Evolutionary conservation across 2,888 invertebrate species (phyloP).

Genomic region (Nomada flava): DNA sequence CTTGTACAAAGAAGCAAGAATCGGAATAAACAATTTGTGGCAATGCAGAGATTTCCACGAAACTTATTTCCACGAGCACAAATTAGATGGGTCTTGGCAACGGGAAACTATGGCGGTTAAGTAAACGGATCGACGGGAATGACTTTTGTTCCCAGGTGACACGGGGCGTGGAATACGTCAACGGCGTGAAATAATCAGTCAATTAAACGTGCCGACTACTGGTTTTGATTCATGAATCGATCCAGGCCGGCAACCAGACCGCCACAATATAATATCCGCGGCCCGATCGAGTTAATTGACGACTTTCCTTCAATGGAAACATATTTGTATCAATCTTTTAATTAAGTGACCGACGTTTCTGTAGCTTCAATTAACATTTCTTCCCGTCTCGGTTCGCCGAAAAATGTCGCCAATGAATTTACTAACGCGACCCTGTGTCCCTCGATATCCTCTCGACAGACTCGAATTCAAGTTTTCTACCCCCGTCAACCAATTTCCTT

Average conservation of each 20-base stretch:
- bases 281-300: conserved; percentile 50
- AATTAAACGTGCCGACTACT: conserved; percentile 47
- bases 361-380: conserved; percentile 18
- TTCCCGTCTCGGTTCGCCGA: background rate
- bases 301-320: conserved; percentile 30
- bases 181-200: conserved; percentile 57
- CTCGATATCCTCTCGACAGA: too few relatives aligned
- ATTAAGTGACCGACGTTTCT: background rate
- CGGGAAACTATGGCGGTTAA: background rate
- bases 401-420: too few relatives aligned
- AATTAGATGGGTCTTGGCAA: background rate
- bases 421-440: too few relatives aligned
- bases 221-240: conserved; percentile 46
- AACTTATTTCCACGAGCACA: background rate
- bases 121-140: conserved; percentile 24
- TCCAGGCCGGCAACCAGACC: conserved; percentile 19
- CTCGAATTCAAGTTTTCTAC: too few relatives aligned
- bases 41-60: background rate
- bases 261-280: conserved; percentile 18
- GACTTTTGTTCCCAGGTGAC: conserved; percentile 23
- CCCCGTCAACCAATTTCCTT: too few relatives aligned
- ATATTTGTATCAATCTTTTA: too few relatives aligned
- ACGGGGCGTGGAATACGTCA: conserved; percentile 41
- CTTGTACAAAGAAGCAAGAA: background rate
- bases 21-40: background rate